phyloP scores from a whole-genome alignment of 2,888 invertebrate species.

The Bimastos eiseni region DNA sequence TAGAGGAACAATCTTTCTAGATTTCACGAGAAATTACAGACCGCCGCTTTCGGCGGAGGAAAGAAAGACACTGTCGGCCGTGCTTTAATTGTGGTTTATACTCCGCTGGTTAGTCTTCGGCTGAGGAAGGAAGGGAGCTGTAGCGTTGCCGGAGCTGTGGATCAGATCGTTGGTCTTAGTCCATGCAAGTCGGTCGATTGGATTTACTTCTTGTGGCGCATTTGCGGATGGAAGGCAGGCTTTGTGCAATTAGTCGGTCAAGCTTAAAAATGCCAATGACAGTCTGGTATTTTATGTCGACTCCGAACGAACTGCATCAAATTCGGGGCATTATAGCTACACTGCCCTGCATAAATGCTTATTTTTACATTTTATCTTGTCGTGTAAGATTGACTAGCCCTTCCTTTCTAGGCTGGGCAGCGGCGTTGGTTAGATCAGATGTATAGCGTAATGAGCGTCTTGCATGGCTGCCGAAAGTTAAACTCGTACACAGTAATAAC shows the following conservation, averaged over 20 bases:
- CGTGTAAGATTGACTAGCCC: too few relatives aligned
- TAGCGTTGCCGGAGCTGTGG: too few relatives aligned
- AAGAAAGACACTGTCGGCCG: background rate
- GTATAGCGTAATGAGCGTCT: too few relatives aligned
- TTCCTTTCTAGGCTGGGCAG: too few relatives aligned
- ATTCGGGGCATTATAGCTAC: background rate
- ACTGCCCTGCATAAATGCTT: background rate
- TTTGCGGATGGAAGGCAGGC: background rate
- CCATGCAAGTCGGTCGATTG: background rate
- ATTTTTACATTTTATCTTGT: too few relatives aligned
- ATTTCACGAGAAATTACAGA: background rate
- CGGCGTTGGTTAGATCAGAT: too few relatives aligned
- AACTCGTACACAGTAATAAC: too few relatives aligned
- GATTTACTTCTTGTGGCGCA: background rate
- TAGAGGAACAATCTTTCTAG: background rate
- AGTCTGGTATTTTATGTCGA: background rate
- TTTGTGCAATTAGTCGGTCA: constrained; percentile 3
- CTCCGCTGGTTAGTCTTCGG: background rate
- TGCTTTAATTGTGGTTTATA: background rate
- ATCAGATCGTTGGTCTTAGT: too few relatives aligned
- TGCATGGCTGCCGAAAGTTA: too few relatives aligned
- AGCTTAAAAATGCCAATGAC: background rate
- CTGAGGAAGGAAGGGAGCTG: background rate
- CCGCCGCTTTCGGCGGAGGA: background rate
- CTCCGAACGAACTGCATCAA: background rate